Evolutionary conservation across 2,797 vertebrate species (phyloP), one percentile per base, ranked within the genome.

Genomic region (Tamandua tetradactyla): DNA sequence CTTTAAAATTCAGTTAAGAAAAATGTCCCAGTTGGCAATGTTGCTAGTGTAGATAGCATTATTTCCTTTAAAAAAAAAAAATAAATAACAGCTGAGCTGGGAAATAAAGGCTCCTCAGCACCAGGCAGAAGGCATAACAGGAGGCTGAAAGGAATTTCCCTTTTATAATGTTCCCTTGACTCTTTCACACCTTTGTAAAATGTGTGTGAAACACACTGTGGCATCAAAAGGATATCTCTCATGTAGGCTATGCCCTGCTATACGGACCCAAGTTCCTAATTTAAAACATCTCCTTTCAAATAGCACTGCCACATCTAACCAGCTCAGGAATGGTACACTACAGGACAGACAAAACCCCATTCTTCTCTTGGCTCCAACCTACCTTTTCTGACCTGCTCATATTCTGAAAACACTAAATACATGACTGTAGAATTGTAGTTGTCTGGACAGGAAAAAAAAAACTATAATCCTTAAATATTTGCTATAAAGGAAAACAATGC

Each of bases 1-100:
- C 61, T 95, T 82, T 84, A 66, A 55, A 64, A 82, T 37, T 69
- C 20, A 84, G n/a, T n/a, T n/a, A n/a, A 20, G 13, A 87, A 66
- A 47, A 64, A 52, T 57, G 7, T 49, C 35, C 47, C 64, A 71
- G 6, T 22, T 59, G 27, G 35, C 59, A 83, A 40, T n/a, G 42
- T 17, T 91, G 37, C 15, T 61, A 81, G 7, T 9, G 1, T 59
- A 8, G 37, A 37, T 49, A 61, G 3, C 7, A 17, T 68, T 89
- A 35, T 75, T 76, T 61, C 47, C 15, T 12, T 18, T 10, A 57
- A 23, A 59, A 9, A 8, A 59, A 64, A 68, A 81, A 69, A 23
- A 2, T 66, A 78, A n/a, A 52, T 64, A 83, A 80, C 35, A 37
- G 20, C 52, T n/a, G 18, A 78, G 4, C 0, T 30, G 32, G 7